Evolutionary conservation across 2,888 invertebrate genomes (phyloP), one percentile per base, ranked within the genome.

Genomic region (Melanotus villosus): DNA sequence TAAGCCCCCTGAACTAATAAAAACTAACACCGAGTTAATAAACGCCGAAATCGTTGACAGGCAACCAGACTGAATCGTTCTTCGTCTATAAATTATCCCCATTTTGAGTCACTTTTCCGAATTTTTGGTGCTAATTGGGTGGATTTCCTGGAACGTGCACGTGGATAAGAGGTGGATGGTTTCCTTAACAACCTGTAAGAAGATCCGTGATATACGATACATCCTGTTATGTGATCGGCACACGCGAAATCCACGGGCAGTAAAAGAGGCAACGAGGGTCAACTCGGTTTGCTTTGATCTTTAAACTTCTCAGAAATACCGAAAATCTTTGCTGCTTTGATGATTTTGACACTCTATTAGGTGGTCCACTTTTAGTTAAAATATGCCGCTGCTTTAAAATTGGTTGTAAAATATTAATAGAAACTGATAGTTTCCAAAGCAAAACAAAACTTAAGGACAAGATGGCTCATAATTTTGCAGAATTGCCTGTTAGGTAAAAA

Each of bases 141-240:
- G 58, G 54, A 41, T 66, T 69, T 70, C 69, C 63, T 64, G 60
- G 69, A 70, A 72, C 68, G 67, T 34, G 71, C 69, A 69, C 71
- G 71, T 71, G 71, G 66, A 56, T 62, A 71, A n/a, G n/a, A n/a
- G 63, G 70, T 71, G 70, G 67, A 56, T 43, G 59, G 10, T 43
- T 50, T 64, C 57, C 65, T 54, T 71, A 65, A 65, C 68, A 65
- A 68, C 68, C 62, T 68, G 73, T 62, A 71, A 73, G 50, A 34
- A 30, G 59, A 70, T 67, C 65, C 36, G 16, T 64, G 74, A 68
- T 64, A 74, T 63, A 50, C 66, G 74, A 74, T 74, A 74, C 74
- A 72, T 74, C 74, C 74, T 73, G 74, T 73, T 64, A 71, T 71
- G 32, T 34, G 68, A 69, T 66, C 62, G 58, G 67, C 70, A 67